Percentiles rank a stretch among this genome's conserved stretches.
Conservation (phyloP, 2,113 vertebrate species). For the Poecile atricapillus region DNA sequence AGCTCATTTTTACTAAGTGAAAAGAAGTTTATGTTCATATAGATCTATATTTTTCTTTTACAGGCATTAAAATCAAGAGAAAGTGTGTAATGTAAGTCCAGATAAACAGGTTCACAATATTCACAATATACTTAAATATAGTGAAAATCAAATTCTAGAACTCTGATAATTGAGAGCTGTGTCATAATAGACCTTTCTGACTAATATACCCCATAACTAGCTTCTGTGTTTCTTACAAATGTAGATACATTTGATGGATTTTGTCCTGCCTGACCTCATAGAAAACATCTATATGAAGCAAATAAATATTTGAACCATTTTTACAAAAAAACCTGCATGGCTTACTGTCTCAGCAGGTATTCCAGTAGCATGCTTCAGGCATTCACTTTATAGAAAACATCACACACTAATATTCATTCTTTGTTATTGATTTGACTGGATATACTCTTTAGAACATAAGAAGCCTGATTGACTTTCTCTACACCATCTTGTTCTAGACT, state of each 20-base stretch:
- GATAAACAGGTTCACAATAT: not conserved
- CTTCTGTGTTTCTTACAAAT: not conserved
- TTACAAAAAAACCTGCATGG: not conserved
- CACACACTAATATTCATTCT: not conserved
- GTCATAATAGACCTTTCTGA: not conserved
- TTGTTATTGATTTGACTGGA: not conserved
- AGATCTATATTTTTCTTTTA: not conserved
- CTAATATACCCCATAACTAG: not conserved
- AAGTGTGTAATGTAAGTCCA: not conserved
- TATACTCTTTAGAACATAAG: not conserved
- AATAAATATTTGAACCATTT: not conserved
- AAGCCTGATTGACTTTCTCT: not conserved
- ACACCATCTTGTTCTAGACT: not conserved
- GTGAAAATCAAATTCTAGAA: not conserved
- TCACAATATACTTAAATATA: not conserved
- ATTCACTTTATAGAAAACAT: not conserved
- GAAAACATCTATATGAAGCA: not conserved
- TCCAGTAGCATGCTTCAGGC: not conserved
- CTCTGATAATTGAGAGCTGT: not conserved
- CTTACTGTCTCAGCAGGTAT: not conserved
- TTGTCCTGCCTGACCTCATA: not conserved
- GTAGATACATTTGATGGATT: not conserved
- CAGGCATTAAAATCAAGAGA: not conserved
- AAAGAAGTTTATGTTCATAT: not conserved
- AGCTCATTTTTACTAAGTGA: not conserved